These are phyloP conservation scores for Phrynocephalus forsythii DNA, from an alignment of 2,797 vertebrate genomes.

Conservation along the genomic window DNA sequence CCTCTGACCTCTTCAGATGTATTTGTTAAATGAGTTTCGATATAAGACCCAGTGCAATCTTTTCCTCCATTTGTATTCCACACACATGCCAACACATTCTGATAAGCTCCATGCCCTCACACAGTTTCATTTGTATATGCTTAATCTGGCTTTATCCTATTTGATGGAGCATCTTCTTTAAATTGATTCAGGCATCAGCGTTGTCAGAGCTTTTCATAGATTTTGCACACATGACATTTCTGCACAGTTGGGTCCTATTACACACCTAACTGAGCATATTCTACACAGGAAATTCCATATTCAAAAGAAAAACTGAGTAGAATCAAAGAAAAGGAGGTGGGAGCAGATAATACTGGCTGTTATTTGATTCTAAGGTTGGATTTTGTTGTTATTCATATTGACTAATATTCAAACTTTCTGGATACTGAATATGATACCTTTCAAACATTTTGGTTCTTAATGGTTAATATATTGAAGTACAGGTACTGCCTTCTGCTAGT, in stretches of 20 bases:
- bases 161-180: slow-evolving; percentile 74
- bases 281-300: slow-evolving; percentile 58
- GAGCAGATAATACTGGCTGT: slow-evolving; percentile 24
- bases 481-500: neutral
- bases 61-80: slow-evolving; percentile 70
- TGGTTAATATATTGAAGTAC: neutral
- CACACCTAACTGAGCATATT: slow-evolving; percentile 68
- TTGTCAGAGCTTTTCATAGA: slow-evolving; percentile 74
- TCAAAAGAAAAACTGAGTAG: slow-evolving; percentile 50
- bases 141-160: slow-evolving; percentile 77
- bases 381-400: neutral
- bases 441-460: neutral
- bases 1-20: slow-evolving; percentile 26
- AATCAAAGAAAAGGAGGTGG: slow-evolving; percentile 37
- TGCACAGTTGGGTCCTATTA: slow-evolving; percentile 75
- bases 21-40: slow-evolving; percentile 50
- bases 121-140: slow-evolving; percentile 74
- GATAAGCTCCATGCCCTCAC: slow-evolving; percentile 61
- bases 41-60: slow-evolving; percentile 52
- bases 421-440: neutral
- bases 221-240: slow-evolving; percentile 77
- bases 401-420: neutral
- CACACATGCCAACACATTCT: slow-evolving; percentile 61
- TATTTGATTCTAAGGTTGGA: neutral
- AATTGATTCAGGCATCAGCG: slow-evolving; percentile 74